phyloP scores from a whole-genome alignment of 2,113 vertebrate genomes.

The Phycodurus eques region DNA sequence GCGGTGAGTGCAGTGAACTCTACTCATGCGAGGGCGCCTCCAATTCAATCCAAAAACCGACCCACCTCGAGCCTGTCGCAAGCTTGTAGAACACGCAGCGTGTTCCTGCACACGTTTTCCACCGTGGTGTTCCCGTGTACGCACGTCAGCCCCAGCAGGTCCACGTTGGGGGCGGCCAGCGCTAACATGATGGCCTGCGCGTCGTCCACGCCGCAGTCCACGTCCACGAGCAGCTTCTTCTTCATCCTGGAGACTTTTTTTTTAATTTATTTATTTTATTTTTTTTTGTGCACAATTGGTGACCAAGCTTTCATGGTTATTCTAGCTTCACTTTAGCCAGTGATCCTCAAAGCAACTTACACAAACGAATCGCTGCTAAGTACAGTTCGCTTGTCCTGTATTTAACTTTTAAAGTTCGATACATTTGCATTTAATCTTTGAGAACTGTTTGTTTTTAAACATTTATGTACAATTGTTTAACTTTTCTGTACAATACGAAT shows the following conservation, averaged over 20 bases:
- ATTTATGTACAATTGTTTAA: too few relatives aligned
- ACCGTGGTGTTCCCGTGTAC: conserved; percentile 74
- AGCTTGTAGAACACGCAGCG: conserved; percentile 67
- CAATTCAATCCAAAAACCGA: not conserved
- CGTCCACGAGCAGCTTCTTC: conserved; percentile 72
- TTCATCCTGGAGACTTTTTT: conserved; percentile 50
- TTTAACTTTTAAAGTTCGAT: too few relatives aligned
- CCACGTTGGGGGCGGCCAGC: conserved; percentile 62
- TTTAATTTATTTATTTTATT: too few relatives aligned
- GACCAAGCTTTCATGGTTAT: not conserved
- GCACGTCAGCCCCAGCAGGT: conserved; percentile 74
- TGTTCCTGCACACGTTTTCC: conserved; percentile 77
- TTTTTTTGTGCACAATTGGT: not conserved
- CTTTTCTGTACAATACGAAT: too few relatives aligned
- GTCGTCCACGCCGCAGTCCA: conserved; percentile 77
- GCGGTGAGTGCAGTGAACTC: not conserved
- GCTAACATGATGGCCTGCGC: conserved; percentile 78
- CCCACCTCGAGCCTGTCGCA: conserved; percentile 66
- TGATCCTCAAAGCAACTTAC: too few relatives aligned
- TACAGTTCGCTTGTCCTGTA: too few relatives aligned
- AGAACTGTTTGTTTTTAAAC: too few relatives aligned
- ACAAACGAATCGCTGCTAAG: too few relatives aligned
- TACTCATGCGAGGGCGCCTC: not conserved
- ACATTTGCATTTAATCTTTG: too few relatives aligned
- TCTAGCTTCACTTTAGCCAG: too few relatives aligned